Percentiles rank a stretch among this genome's conserved stretches.
These are phyloP conservation scores for Papilio demoleus DNA, from an alignment of 2,888 invertebrate species.

Conservation along the genomic window DNA sequence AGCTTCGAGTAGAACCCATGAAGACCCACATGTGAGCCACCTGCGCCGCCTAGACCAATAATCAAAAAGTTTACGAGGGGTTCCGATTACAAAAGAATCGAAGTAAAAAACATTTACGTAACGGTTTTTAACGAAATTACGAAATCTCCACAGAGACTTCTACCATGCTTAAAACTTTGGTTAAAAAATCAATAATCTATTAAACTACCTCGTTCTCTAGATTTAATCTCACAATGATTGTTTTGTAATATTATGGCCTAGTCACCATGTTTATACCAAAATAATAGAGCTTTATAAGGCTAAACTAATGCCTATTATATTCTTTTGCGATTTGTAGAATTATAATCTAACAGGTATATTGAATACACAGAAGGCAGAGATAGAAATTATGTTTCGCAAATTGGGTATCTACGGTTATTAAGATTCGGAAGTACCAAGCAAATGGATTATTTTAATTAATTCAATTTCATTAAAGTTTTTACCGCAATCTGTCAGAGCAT, in stretches of 20 bases:
- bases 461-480: conserved; percentile 24
- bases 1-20: not conserved
- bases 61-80: not conserved
- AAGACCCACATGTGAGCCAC: conserved; percentile 8
- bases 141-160: too few species aligned
- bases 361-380: not conserved
- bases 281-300: too few species aligned
- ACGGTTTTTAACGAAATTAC: too few species aligned
- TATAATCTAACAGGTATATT: not conserved
- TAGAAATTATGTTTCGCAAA: not conserved
- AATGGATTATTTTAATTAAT: conserved; percentile 7
- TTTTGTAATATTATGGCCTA: too few species aligned
- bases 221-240: too few species aligned
- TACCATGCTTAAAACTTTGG: too few species aligned
- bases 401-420: not conserved
- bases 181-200: conserved; percentile 16
- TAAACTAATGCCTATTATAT: too few species aligned
- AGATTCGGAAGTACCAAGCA: not conserved
- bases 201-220: too few species aligned
- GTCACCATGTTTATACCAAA: too few species aligned
- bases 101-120: too few species aligned
- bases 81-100: not conserved
- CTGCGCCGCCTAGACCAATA: conserved; percentile 1
- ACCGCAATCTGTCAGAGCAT: conserved; percentile 53
- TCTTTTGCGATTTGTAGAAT: too few species aligned